Conservation (phyloP, 2,888 invertebrate species). For the Melieria crassipennis region DNA sequence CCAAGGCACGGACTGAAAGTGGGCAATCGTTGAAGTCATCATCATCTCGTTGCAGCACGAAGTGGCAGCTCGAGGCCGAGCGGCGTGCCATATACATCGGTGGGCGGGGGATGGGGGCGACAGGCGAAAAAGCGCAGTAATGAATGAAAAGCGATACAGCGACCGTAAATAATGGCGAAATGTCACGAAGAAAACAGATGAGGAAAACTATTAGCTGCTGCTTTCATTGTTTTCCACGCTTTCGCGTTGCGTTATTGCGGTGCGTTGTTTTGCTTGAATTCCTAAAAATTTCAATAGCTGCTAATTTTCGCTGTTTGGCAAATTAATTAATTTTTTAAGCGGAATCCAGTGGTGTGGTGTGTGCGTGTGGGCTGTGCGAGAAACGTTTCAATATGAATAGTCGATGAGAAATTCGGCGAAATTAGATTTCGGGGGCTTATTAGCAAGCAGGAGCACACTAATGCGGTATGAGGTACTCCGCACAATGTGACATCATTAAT, state of each 20-base stretch:
- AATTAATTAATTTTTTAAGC: neutral
- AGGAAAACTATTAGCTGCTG: neutral
- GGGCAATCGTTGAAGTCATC: slow-evolving; percentile 9
- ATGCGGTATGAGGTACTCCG: no score
- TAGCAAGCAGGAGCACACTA: no score
- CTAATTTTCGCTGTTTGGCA: no score
- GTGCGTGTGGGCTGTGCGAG: no score
- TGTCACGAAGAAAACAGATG: slow-evolving; percentile 6
- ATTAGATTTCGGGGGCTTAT: no score
- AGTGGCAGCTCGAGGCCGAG: neutral
- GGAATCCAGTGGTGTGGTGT: neutral
- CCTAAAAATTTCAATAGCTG: no score
- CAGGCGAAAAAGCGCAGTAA: slow-evolving; percentile 5
- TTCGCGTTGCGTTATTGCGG: no score
- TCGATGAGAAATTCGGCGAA: no score
- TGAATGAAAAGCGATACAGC: neutral
- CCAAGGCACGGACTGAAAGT: neutral
- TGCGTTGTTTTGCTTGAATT: no score
- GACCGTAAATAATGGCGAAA: slow-evolving; percentile 2
- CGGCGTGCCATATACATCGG: neutral
- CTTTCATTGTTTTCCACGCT: neutral
- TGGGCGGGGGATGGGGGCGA: slow-evolving; percentile 5
- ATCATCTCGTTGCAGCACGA: neutral
- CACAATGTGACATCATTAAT: no score
- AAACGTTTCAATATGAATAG: no score